Base-by-base conservation (phyloP, 2,113 vertebrate genomes). In the Hylia prasina region DNA sequence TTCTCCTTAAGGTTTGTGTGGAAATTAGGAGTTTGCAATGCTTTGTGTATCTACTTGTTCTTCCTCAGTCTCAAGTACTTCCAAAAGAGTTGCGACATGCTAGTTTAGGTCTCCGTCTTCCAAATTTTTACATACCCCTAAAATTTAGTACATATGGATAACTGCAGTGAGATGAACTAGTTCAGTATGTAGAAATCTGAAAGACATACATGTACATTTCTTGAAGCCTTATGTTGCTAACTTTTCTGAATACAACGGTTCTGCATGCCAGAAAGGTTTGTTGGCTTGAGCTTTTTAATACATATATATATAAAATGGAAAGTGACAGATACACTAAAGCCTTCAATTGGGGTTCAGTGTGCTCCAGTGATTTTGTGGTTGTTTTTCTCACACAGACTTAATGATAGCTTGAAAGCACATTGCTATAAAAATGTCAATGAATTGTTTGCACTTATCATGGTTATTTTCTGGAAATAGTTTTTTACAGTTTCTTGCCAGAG, bases 1-100 rank as follows among this genome's bases (percentile, higher is more conserved):
- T 96, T 97, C 70, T 97, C 37, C 76, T 93, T 91, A 88, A 93
- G 30, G 15, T 87, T 94, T 94, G 35, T 89, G 80, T 92, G 93
- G 60, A 75, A 97, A 86, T 81, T 24, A 92, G 76, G 56, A 90
- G 42, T 83, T 87, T 64, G 83, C 60, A 89, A 37, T 75, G 69
- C 82, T 93, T 73, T 95, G 58, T 86, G 89, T 95, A 91, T 84
- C 50, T 31, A 15, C 37, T 68, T 91, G 20, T 30, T 89, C 60
- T 42, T 94, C 30, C 88, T 91, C 54, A 47, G 58, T 94, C 28
- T 23, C 66, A 79, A 47, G 56, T 82, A 69, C 45, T 95, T 92
- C 37, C 35, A 66, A 39, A 88, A 37, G 37, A 61, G 20, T 22
- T 91, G 45, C 31, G 84, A 73, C 33, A 13, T 37, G 14, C 33